phyloP scores from a whole-genome alignment of 1,140 invertebrate species.

The Drosophila nigromelanica region DNA sequence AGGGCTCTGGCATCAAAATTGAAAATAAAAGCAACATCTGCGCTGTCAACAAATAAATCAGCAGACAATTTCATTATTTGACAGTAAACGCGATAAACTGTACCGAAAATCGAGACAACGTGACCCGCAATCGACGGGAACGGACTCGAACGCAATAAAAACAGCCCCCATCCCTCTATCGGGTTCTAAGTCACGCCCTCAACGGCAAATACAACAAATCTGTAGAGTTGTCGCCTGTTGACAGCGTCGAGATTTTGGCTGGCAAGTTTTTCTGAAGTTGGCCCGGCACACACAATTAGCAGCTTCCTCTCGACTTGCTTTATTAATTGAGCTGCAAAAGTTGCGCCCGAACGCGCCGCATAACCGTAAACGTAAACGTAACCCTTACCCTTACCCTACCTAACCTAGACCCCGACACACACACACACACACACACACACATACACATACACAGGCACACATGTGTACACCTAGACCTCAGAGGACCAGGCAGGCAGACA shows the following conservation, averaged over 20 bases:
- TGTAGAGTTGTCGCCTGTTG: slow-evolving; percentile 47
- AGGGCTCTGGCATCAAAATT: slow-evolving; percentile 65
- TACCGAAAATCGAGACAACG: slow-evolving; percentile 62
- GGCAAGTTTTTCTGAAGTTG: slow-evolving; percentile 54
- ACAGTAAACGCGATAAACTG: slow-evolving; percentile 82
- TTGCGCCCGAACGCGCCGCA: slow-evolving; percentile 50
- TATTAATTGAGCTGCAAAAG: slow-evolving; percentile 80
- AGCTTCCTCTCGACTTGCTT: slow-evolving; percentile 78
- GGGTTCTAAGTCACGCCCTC: not conserved
- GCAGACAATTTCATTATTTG: slow-evolving; percentile 81
- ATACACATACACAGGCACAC: too few species aligned
- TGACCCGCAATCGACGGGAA: slow-evolving; percentile 33
- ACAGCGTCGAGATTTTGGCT: slow-evolving; percentile 35
- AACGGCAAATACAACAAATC: slow-evolving; percentile 19
- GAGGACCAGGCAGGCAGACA: slow-evolving; percentile 40
- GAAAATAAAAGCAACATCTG: slow-evolving; percentile 82
- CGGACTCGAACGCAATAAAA: slow-evolving; percentile 22
- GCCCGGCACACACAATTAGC: slow-evolving; percentile 70
- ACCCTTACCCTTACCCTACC: slow-evolving; percentile 41
- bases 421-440: not conserved
- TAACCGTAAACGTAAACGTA: slow-evolving; percentile 50
- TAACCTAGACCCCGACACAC: slow-evolving; percentile 7
- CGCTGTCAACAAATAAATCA: slow-evolving; percentile 81
- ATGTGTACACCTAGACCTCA: slow-evolving; percentile 11
- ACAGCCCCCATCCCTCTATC: not conserved